These are phyloP conservation scores for Odontamblyopus lacepedii DNA, from an alignment of 2,797 vertebrate genomes.

Conservation along the genomic window DNA sequence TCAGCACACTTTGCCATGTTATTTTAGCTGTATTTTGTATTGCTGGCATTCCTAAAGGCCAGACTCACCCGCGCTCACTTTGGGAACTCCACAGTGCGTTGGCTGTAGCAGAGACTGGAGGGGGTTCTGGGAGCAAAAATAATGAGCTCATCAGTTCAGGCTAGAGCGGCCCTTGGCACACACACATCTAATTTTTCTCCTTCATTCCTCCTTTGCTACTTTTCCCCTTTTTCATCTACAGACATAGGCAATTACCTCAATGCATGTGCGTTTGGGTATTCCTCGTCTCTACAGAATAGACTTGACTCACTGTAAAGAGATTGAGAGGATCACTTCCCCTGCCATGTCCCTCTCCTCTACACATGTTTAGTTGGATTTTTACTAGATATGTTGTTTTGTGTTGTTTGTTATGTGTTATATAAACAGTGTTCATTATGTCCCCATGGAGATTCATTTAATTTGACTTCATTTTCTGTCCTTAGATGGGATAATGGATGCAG, in stretches of 20 bases:
- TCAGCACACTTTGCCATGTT: slow-evolving; percentile 30
- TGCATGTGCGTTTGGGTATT: slow-evolving; percentile 69
- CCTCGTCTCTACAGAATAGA: slow-evolving; percentile 57
- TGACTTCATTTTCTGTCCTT: background rate
- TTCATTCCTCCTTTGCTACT: slow-evolving; percentile 62
- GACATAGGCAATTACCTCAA: slow-evolving; percentile 78
- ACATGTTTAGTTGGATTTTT: background rate
- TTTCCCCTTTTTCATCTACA: slow-evolving; percentile 66
- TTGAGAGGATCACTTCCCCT: slow-evolving; percentile 32
- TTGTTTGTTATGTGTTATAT: background rate
- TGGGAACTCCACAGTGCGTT: slow-evolving; percentile 49
- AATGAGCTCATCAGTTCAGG: slow-evolving; percentile 82
- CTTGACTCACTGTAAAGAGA: slow-evolving; percentile 65
- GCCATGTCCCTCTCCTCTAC: background rate
- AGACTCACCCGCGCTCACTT: slow-evolving; percentile 19
- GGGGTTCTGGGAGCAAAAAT: slow-evolving; percentile 76
- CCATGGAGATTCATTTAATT: background rate
- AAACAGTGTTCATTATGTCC: background rate
- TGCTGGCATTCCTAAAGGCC: slow-evolving; percentile 11
- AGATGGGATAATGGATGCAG: background rate
- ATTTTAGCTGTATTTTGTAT: slow-evolving; percentile 5
- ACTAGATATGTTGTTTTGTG: background rate
- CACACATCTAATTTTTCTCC: slow-evolving; percentile 53
- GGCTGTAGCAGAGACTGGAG: slow-evolving; percentile 60
- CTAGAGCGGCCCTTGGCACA: slow-evolving; percentile 68